Conservation (phyloP, 2,113 vertebrate genomes). For the Phaethornis superciliosus region DNA sequence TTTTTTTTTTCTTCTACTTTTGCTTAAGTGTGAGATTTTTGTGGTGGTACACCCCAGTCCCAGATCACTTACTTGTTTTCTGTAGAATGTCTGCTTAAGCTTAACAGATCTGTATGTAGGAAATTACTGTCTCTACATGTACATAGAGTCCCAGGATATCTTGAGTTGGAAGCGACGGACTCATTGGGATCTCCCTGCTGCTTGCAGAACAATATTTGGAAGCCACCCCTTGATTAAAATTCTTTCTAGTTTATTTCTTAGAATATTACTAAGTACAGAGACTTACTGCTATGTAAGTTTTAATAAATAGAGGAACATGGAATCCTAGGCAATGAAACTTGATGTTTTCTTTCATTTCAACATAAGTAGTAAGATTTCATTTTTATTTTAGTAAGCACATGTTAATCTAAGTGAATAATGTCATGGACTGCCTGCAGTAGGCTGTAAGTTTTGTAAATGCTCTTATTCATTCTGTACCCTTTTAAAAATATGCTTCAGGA, state of each 20-base stretch:
- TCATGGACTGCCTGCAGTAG: not conserved
- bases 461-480: not conserved
- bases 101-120: not conserved
- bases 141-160: no score
- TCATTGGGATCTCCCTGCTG: not conserved
- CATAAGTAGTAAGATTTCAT: not conserved
- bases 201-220: not conserved
- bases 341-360: not conserved
- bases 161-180: not conserved
- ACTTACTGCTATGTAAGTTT: not conserved
- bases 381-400: not conserved
- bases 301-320: not conserved
- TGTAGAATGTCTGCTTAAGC: not conserved
- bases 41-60: not conserved
- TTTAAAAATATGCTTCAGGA: not conserved
- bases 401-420: not conserved
- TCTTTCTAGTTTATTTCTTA: not conserved
- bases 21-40: not conserved
- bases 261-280: not conserved
- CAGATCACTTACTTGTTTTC: not conserved
- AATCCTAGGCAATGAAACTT: not conserved
- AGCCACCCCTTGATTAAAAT: not conserved
- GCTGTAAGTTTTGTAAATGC: not conserved
- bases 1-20: not conserved
- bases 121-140: not conserved